Percentiles rank a stretch among this genome's conserved stretches.
These are phyloP conservation scores for Lepidostoma basale DNA, from an alignment of 1,140 invertebrate species.

Conservation along the genomic window DNA sequence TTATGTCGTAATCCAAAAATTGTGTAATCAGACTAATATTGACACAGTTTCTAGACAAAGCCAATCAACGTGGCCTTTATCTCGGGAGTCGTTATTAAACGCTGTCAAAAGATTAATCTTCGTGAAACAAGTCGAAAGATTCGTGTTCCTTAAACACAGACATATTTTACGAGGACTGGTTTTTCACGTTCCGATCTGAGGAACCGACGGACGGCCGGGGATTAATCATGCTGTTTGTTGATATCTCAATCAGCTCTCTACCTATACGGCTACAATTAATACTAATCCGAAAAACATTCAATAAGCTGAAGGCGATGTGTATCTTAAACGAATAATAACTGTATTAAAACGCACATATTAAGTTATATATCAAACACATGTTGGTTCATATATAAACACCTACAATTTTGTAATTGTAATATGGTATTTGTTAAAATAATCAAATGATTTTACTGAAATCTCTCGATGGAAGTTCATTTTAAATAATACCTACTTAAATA, in stretches of 20 bases:
- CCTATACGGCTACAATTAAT: conserved; percentile 3
- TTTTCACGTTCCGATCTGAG: conserved; percentile 1
- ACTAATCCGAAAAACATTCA: not conserved
- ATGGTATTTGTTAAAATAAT: too few relatives aligned
- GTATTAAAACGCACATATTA: too few relatives aligned
- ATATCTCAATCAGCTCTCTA: conserved; percentile 14
- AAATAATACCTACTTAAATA: too few relatives aligned
- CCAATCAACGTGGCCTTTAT: not conserved
- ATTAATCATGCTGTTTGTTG: conserved; percentile 9
- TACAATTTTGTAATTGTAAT: too few relatives aligned
- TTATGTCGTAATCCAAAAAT: too few relatives aligned
- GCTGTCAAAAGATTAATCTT: conserved; percentile 18
- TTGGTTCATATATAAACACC: too few relatives aligned
- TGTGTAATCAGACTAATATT: too few relatives aligned
- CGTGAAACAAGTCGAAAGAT: not conserved
- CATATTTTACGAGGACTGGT: conserved; percentile 8
- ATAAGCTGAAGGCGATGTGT: not conserved
- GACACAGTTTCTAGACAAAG: too few relatives aligned
- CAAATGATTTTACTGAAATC: too few relatives aligned
- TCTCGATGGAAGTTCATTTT: too few relatives aligned
- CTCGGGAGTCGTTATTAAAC: not conserved
- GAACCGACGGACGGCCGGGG: not conserved
- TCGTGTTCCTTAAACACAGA: conserved; percentile 18
- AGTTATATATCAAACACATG: too few relatives aligned
- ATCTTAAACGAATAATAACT: too few relatives aligned